These are phyloP conservation scores for Pseudorhombus dupliciocellatus DNA, from an alignment of 2,113 vertebrate species.

Conservation along the genomic window DNA sequence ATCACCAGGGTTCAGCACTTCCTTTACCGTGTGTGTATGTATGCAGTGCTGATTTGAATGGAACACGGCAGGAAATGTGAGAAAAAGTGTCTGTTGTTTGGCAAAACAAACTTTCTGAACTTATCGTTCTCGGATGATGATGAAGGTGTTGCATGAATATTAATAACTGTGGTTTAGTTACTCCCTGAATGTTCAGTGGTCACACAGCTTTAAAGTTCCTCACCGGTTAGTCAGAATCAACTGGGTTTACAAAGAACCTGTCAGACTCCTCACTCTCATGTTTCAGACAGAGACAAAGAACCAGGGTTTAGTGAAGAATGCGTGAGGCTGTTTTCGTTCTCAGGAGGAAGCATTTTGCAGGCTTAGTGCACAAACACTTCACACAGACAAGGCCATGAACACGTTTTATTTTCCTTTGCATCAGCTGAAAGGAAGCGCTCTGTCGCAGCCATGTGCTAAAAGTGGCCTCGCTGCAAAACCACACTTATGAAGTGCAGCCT, in stretches of 20 bases:
- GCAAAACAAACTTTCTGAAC: too few species aligned
- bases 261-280: too few species aligned
- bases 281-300: constrained; percentile 23
- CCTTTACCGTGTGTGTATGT: background rate
- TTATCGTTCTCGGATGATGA: background rate
- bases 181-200: constrained; percentile 5
- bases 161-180: background rate
- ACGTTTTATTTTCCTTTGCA: background rate
- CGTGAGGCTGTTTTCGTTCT: constrained; percentile 18
- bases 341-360: constrained; percentile 13
- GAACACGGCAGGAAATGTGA: constrained; percentile 15
- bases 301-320: constrained; percentile 15
- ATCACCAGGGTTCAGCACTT: background rate
- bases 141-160: background rate
- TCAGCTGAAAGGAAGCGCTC: background rate
- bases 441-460: constrained; percentile 11
- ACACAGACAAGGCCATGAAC: background rate
- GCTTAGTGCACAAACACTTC: background rate
- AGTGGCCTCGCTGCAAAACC: constrained; percentile 14
- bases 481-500: constrained; percentile 1
- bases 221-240: background rate
- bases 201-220: background rate
- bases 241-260: too few species aligned
- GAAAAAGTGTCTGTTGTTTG: background rate
- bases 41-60: constrained; percentile 1